These are phyloP conservation scores for Anneissia japonica DNA, from an alignment of 35 echinoderm and acorn worm species.

Conservation along the genomic window DNA sequence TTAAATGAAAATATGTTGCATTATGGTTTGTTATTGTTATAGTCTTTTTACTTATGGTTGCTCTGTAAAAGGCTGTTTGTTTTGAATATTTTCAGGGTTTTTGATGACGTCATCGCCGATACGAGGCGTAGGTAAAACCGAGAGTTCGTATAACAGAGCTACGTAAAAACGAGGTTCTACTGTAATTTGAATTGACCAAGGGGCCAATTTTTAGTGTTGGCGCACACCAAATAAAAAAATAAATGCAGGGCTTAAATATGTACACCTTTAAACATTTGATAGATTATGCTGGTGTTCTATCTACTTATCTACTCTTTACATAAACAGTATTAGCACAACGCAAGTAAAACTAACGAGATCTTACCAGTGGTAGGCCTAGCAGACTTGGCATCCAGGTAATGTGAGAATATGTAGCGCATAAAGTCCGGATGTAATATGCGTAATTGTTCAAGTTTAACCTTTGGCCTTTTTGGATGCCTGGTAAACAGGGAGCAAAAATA, in stretches of 20 bases:
- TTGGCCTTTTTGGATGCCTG: not conserved
- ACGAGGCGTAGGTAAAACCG: too few species aligned
- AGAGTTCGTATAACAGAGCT: too few species aligned
- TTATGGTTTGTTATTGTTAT: too few species aligned
- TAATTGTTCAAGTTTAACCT: not conserved
- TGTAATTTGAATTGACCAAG: not conserved
- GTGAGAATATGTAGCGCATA: constrained; percentile 12
- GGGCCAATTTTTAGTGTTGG: not conserved
- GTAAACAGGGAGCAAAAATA: too few species aligned
- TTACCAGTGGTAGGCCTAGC: constrained; percentile 37
- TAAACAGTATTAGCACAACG: not conserved
- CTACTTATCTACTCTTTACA: too few species aligned
- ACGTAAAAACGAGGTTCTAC: too few species aligned
- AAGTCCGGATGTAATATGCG: constrained; percentile 37
- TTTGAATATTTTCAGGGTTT: too few species aligned
- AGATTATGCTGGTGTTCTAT: not conserved
- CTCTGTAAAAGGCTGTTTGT: too few species aligned
- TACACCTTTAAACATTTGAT: not conserved
- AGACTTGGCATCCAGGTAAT: constrained; percentile 12
- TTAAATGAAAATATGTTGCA: too few species aligned
- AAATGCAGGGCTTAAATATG: not conserved
- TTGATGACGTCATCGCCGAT: too few species aligned
- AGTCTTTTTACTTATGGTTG: too few species aligned
- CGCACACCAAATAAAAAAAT: not conserved
- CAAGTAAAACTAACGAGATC: not conserved